Conservation (phyloP, 2,888 invertebrate genomes). For the Spilosoma lubricipeda region DNA sequence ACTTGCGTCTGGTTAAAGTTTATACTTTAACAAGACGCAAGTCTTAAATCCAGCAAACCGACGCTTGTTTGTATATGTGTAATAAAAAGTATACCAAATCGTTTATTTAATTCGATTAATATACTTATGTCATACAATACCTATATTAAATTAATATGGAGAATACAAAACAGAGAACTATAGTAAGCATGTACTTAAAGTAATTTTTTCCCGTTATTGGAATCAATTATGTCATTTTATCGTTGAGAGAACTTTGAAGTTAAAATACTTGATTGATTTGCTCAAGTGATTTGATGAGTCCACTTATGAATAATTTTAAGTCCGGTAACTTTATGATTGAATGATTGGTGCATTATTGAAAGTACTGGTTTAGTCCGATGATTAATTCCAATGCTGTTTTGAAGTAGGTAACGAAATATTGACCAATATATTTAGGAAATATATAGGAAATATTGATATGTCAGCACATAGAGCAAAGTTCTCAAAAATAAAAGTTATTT, state of each 20-base stretch:
- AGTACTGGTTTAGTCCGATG: neutral
- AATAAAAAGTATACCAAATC: neutral
- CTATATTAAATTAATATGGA: neutral
- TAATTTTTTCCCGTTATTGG: neutral
- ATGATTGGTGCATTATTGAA: constrained; percentile 8
- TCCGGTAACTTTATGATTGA: neutral
- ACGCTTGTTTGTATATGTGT: no score
- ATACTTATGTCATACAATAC: neutral
- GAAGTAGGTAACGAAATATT: neutral
- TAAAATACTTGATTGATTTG: constrained; percentile 7
- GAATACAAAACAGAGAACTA: neutral
- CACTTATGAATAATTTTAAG: constrained; percentile 9
- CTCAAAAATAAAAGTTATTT: no score
- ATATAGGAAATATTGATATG: no score
- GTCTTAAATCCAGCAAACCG: no score
- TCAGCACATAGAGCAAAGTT: neutral
- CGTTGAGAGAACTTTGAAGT: neutral
- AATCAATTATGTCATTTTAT: constrained; percentile 10
- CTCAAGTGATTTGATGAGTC: constrained; percentile 2
- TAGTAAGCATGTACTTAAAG: neutral
- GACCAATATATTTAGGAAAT: no score
- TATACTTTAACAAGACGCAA: no score
- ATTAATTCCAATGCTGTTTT: neutral
- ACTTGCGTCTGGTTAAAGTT: no score
- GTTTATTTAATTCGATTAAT: neutral